Evolutionary conservation across 2,888 invertebrate genomes (phyloP), one percentile per base, ranked within the genome.

Genomic region (Brachycybe producta): DNA sequence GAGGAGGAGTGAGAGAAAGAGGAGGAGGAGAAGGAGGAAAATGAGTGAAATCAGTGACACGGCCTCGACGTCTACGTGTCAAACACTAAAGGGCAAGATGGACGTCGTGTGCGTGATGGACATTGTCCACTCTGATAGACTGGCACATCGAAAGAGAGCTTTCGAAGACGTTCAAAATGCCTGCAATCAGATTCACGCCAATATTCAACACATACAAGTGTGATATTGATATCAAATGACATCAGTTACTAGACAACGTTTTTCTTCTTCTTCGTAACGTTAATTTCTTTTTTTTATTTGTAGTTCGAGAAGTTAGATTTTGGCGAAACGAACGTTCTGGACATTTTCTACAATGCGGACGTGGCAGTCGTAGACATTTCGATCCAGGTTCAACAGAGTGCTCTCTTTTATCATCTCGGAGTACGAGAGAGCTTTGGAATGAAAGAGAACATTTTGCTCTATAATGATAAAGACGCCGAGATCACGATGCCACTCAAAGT

Each of bases 261-360:
- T 4, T 30, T 13, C 28, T 21, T 38, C 7, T 11, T 35, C 41
- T 17, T 17, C n/a, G 27, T 44, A 42, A n/a, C 30, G 5, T 21
- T 24, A 17, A 39, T 21, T 40, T 26, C 26, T 19, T 51, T 42
- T 26, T 36, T 24, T 46, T 40, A 47, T 53, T 75, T 76, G 53
- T 71, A 88, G 84, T 97, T 94, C 75, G 91, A 97, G 66, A 91
- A 90, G 67, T 72, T 97, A 57, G 97, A 98, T 70, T 97, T 94
- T 70, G 97, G 95, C 0, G 97, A 97, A 71, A 84, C 90, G 13
- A 87, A 86, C 67, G 87, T 88, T 1, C 70, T 95, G 61, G 94
- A 95, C 65, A 82, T 81, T 57, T 97, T 98, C 70, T 97, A 97
- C 70, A 94, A 94, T 76, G 97, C 98, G 0, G 97, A 98, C 68